These are phyloP conservation scores for Urocolius indicus DNA, from an alignment of 2,113 vertebrate species.

Conservation along the genomic window DNA sequence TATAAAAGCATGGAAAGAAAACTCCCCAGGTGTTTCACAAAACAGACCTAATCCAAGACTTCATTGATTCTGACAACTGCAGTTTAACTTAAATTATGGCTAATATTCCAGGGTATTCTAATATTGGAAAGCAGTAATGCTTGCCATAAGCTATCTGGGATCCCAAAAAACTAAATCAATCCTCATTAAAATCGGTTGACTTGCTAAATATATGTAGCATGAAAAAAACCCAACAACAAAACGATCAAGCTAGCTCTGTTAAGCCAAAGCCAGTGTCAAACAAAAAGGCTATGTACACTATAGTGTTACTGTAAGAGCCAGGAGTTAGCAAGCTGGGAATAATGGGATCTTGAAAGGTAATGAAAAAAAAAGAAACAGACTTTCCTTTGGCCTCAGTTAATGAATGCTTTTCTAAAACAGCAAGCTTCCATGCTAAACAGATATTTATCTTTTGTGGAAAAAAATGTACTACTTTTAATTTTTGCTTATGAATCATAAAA, in stretches of 20 bases:
- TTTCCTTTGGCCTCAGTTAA: not conserved
- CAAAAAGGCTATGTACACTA: not conserved
- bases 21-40: not conserved
- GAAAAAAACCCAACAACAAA: not conserved
- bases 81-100: constrained; percentile 20
- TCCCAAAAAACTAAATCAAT: not conserved
- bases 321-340: not conserved
- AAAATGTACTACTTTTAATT: not conserved
- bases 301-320: not conserved
- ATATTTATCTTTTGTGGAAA: not conserved
- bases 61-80: constrained; percentile 23
- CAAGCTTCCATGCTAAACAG: not conserved
- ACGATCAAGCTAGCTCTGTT: not conserved
- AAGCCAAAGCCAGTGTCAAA: not conserved
- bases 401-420: not conserved
- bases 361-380: not conserved
- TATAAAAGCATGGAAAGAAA: constrained; percentile 18
- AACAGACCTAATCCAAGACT: constrained; percentile 5
- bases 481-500: not conserved
- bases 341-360: not conserved
- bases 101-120: constrained; percentile 6
- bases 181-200: not conserved
- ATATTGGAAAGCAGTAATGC: not conserved
- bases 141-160: not conserved
- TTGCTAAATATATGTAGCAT: not conserved